Conservation (phyloP, 2,797 vertebrate species). For the Lateolabrax maculatus region DNA sequence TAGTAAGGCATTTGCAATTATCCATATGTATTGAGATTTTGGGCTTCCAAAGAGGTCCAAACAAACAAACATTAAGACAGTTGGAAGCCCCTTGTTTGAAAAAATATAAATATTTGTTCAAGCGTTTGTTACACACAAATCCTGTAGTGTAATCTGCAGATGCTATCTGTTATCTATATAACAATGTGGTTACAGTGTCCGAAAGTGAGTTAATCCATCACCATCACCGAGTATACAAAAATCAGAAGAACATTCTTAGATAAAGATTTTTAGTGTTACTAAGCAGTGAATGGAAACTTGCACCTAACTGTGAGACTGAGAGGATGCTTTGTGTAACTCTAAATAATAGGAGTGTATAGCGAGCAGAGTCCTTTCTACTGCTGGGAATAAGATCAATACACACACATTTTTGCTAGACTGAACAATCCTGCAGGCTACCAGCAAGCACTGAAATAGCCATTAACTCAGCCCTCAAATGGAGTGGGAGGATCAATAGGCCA, state of each 20-base stretch:
- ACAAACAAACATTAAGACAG: background rate
- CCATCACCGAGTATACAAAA: background rate
- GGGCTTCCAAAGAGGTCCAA: background rate
- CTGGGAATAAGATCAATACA: conserved; percentile 76
- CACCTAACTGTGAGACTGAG: conserved; percentile 24
- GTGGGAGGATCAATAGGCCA: conserved; percentile 65
- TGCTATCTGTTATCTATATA: background rate
- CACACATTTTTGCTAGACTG: conserved; percentile 64
- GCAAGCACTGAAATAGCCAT: conserved; percentile 72
- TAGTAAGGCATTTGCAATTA: background rate
- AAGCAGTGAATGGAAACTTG: conserved; percentile 19
- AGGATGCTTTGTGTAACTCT: conserved; percentile 53
- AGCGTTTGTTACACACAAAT: background rate
- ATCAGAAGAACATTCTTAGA: background rate
- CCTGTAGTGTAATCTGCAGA: background rate
- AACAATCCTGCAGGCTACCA: conserved; percentile 66
- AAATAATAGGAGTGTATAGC: conserved; percentile 62
- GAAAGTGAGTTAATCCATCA: background rate
- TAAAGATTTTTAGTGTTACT: background rate
- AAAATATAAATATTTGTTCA: background rate
- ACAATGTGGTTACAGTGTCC: background rate
- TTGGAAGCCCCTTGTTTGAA: background rate
- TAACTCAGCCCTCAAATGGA: conserved; percentile 71
- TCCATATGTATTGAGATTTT: background rate
- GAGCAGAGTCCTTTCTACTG: conserved; percentile 60